Base-by-base conservation (phyloP, 2,888 invertebrate genomes). In the Drosophila austrosaltans region DNA sequence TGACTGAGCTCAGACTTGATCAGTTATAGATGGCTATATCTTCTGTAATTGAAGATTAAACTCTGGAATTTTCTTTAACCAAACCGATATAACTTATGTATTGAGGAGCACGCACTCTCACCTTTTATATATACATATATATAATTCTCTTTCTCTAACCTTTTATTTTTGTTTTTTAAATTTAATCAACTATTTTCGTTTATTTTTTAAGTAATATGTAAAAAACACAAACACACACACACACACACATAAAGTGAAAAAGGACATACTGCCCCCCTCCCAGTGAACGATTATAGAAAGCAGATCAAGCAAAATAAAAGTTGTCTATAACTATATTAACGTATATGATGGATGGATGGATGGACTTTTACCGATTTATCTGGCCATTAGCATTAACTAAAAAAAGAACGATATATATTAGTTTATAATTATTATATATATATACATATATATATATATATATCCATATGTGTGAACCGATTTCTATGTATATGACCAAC, bases 261-360 rank as follows among this genome's bases (percentile, higher is more conserved):
- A 48, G 48, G 48, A 48, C 48, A 48, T 25, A 48, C 48, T 48
- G 48, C 48, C 48, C 48, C 22, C 20, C 20, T 48, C 48, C 48
- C 48, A 48, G 48, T 48, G 48, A 48, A 48, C 5, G 48, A 48
- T 48, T 25, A 25, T 48, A 25, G 48, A 4, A 12, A 4, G 16
- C 16, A 16, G 16, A 16, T 16, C 16, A 16, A 16, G 16, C 16
- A 16, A 16, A 16, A 16, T 16, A 16, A 16, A 16, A 16, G 16
- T 16, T 16, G 16, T 16, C 16, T 16, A 16, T 16, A 16, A 0
- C 16, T 16, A 16, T 16, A 16, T 16, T 16, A 16, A 16, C 16
- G 16, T 16, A 16, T 16, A 16, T 16, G 16, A 16, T 16, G 16
- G 16, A 16, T 16, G 16, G 16, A 16, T 16, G 16, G 16, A 16